A percentile compares a stretch with the other conserved stretches of the same genome.
Conservation (phyloP, 2,113 vertebrate genomes). For the Natator depressus region DNA sequence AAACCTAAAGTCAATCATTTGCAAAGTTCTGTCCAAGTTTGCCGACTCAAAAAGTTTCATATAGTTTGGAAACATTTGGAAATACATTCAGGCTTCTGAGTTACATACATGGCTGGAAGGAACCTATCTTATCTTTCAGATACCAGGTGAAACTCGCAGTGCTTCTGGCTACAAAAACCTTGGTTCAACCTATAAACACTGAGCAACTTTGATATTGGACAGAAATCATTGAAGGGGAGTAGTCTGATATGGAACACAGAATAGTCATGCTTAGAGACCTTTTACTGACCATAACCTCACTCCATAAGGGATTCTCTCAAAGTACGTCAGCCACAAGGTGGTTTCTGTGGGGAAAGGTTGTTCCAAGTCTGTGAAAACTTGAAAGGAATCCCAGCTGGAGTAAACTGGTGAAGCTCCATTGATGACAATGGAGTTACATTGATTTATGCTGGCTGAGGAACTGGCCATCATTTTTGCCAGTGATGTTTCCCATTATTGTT, state of each 20-base stretch:
- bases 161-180: not conserved
- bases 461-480: not conserved
- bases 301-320: not conserved
- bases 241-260: not conserved
- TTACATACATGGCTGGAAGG: not conserved
- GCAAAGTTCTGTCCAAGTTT: constrained; percentile 42
- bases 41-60: constrained; percentile 19
- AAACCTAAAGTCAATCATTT: not conserved
- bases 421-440: not conserved
- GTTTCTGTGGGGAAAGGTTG: not conserved
- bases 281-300: not conserved
- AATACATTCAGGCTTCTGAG: constrained; percentile 41
- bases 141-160: not conserved
- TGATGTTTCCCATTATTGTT: not conserved
- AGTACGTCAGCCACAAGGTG: not conserved
- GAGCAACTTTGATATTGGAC: not conserved
- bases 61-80: constrained; percentile 25
- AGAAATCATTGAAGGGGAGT: not conserved
- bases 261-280: not conserved
- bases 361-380: not conserved
- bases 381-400: not conserved
- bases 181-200: not conserved
- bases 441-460: not conserved
- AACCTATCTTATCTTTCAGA: constrained; percentile 34
- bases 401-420: not conserved